A percentile compares a stretch with the other conserved stretches of the same genome.
These are phyloP conservation scores for Polyommatus iphigenia DNA, from an alignment of 2,888 invertebrate genomes.

Conservation along the genomic window DNA sequence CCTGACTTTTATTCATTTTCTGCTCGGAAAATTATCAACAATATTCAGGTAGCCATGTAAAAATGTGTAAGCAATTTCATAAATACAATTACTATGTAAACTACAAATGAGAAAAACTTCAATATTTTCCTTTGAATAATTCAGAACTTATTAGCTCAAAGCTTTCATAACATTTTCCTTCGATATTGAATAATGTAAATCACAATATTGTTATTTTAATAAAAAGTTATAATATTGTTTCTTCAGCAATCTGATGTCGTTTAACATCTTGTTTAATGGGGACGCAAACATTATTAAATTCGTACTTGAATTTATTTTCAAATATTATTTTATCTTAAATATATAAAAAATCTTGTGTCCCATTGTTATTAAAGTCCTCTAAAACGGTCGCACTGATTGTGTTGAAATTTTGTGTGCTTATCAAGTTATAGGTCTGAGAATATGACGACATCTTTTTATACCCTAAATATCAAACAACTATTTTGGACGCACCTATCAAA, in stretches of 20 bases:
- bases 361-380: no score
- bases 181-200: not conserved
- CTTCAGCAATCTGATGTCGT: not conserved
- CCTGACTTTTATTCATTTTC: not conserved
- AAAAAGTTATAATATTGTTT: not conserved
- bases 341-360: no score
- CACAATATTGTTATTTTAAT: not conserved
- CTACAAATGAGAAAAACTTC: slow-evolving; percentile 16
- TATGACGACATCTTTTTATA: not conserved
- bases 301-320: not conserved
- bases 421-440: no score
- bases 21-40: not conserved
- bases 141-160: slow-evolving; percentile 12
- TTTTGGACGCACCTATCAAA: not conserved
- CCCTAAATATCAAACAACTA: not conserved
- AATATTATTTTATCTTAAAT: no score
- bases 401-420: not conserved
- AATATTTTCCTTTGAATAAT: not conserved
- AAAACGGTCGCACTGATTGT: no score
- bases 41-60: not conserved
- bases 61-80: slow-evolving; percentile 6
- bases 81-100: slow-evolving; percentile 4
- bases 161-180: not conserved
- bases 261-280: no score
- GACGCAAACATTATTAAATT: not conserved